Conservation (phyloP, 1,140 invertebrate species). For the Drosophila sproati region DNA sequence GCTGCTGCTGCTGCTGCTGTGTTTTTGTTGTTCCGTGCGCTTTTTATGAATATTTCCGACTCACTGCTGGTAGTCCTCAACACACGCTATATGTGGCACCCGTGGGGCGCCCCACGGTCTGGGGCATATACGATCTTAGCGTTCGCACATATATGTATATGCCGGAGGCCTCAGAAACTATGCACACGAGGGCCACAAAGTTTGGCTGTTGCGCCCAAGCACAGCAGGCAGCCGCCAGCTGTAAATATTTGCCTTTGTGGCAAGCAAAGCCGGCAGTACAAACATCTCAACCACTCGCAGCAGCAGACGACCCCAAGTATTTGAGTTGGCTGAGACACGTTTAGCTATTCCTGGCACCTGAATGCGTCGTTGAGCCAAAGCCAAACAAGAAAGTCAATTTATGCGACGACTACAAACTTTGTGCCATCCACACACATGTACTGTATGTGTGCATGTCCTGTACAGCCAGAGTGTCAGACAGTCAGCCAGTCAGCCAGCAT, state of each 20-base stretch:
- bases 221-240: slow-evolving; percentile 17
- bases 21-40: slow-evolving; percentile 55
- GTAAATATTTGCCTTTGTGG: slow-evolving; percentile 76
- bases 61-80: slow-evolving; percentile 37
- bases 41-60: slow-evolving; percentile 73
- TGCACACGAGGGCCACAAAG: slow-evolving; percentile 45
- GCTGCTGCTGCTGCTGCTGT: slow-evolving; percentile 43
- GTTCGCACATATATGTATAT: slow-evolving; percentile 36
- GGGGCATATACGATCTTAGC: slow-evolving; percentile 32
- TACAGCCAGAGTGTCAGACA: not conserved
- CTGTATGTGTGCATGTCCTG: not conserved
- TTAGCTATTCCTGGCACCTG: slow-evolving; percentile 35
- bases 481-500: not conserved
- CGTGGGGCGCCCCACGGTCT: not conserved
- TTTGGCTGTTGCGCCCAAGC: slow-evolving; percentile 22
- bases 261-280: slow-evolving; percentile 40
- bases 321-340: slow-evolving; percentile 31
- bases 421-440: not conserved
- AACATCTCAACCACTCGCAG: slow-evolving; percentile 56
- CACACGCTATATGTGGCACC: slow-evolving; percentile 29
- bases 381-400: slow-evolving; percentile 46
- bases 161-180: slow-evolving; percentile 35
- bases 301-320: not conserved
- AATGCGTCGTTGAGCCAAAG: slow-evolving; percentile 22
- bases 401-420: slow-evolving; percentile 11